Conservation (phyloP, 2,888 invertebrate species). For the Euproctis similis region DNA sequence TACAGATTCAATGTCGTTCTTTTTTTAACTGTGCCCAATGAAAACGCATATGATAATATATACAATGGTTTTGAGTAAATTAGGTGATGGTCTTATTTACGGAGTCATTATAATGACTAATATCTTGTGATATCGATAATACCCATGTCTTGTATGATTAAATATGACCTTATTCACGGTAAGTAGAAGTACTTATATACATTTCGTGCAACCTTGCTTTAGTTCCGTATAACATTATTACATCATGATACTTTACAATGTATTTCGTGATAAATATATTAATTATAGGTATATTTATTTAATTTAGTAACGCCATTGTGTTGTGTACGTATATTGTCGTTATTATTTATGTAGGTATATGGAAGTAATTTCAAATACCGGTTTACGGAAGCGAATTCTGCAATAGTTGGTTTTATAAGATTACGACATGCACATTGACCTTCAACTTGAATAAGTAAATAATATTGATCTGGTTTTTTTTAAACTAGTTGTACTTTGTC, state of each 20-base stretch:
- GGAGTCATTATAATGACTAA: slow-evolving; percentile 21
- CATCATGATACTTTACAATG: slow-evolving; percentile 57
- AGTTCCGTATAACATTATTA: slow-evolving; percentile 73
- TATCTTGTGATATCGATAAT: slow-evolving; percentile 15
- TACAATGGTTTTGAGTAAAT: slow-evolving; percentile 18
- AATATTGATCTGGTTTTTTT: neutral
- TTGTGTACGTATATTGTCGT: slow-evolving; percentile 14
- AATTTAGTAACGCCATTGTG: slow-evolving; percentile 46
- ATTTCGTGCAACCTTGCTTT: slow-evolving; percentile 66
- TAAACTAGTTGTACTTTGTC: too few species aligned
- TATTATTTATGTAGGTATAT: slow-evolving; percentile 5
- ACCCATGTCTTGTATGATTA: slow-evolving; percentile 27
- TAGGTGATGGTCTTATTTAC: slow-evolving; percentile 21
- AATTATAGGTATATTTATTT: too few species aligned
- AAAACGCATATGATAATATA: slow-evolving; percentile 19
- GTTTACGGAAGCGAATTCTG: slow-evolving; percentile 16
- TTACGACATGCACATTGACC: slow-evolving; percentile 7
- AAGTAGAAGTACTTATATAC: too few species aligned
- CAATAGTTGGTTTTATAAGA: slow-evolving; percentile 7
- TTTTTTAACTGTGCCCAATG: slow-evolving; percentile 14
- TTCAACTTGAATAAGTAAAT: too few species aligned
- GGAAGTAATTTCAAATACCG: slow-evolving; percentile 7
- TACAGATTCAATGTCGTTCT: slow-evolving; percentile 22
- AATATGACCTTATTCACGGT: slow-evolving; percentile 48
- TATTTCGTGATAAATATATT: slow-evolving; percentile 42